phyloP scores from a whole-genome alignment of 2,797 vertebrate genomes.

The Protonibea diacanthus region DNA sequence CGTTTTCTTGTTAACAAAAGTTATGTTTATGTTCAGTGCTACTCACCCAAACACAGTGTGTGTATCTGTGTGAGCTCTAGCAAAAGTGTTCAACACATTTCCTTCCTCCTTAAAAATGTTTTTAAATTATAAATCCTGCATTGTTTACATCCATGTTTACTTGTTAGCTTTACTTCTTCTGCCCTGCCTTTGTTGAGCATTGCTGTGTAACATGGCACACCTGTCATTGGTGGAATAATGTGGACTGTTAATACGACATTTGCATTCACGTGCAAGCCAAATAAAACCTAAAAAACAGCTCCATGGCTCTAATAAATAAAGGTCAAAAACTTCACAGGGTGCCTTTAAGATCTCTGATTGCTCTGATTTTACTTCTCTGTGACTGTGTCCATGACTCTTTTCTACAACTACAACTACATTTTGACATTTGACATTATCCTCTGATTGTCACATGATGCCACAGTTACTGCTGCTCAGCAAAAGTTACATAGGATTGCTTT shows the following conservation, averaged over 20 bases:
- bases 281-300: neutral
- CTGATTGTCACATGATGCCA: neutral
- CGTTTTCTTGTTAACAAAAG: neutral
- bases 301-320: neutral
- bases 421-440: neutral
- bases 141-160: neutral
- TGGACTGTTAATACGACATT: neutral
- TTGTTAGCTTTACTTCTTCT: neutral
- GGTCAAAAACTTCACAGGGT: neutral
- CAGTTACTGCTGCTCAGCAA: neutral
- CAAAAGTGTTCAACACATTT: neutral
- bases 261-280: neutral
- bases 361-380: neutral
- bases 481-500: neutral
- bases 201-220: neutral
- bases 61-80: neutral
- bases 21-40: neutral
- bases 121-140: neutral
- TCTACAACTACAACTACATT: neutral
- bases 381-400: neutral
- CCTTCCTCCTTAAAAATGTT: neutral
- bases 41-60: neutral
- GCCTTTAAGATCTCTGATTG: neutral
- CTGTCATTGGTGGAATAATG: neutral
- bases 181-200: neutral